Percentiles rank a stretch among this genome's conserved stretches.
These are phyloP conservation scores for Galemys pyrenaicus DNA, from an alignment of 2,113 vertebrate species.

Conservation along the genomic window DNA sequence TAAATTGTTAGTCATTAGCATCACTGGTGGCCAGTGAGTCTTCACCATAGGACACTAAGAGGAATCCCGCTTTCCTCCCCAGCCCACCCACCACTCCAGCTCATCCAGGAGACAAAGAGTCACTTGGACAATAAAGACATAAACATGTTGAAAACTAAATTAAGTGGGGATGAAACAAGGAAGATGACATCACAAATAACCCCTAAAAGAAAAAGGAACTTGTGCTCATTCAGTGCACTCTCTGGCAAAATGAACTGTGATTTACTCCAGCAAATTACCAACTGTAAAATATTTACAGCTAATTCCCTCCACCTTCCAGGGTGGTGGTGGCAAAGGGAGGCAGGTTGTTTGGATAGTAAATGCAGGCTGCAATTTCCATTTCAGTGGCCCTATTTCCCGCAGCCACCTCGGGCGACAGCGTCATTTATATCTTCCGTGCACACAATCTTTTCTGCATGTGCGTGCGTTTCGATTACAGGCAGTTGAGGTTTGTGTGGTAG, in stretches of 20 bases:
- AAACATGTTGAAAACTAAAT: not conserved
- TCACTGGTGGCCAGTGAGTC: too few species aligned
- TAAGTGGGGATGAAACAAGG: not conserved
- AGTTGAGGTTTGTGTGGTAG: conserved; percentile 61
- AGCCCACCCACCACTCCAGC: rapidly evolving
- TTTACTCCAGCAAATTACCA: conserved; percentile 68
- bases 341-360: conserved; percentile 39
- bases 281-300: conserved; percentile 73
- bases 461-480: not conserved
- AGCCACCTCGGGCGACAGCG: conserved; percentile 12
- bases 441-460: conserved; percentile 11
- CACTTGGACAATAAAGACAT: not conserved
- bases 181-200: conserved; percentile 38
- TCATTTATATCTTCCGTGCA: conserved; percentile 41
- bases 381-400: conserved; percentile 3
- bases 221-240: not conserved
- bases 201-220: not conserved
- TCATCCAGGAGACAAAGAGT: not conserved
- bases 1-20: not conserved
- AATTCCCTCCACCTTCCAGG: conserved; percentile 55
- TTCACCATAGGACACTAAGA: not conserved
- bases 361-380: conserved; percentile 31
- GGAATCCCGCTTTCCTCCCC: not conserved
- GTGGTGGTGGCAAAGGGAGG: conserved; percentile 3
- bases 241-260: conserved; percentile 27